Base-by-base conservation (phyloP, 2,797 vertebrate genomes). In the Gymnoscopelus braueri region DNA sequence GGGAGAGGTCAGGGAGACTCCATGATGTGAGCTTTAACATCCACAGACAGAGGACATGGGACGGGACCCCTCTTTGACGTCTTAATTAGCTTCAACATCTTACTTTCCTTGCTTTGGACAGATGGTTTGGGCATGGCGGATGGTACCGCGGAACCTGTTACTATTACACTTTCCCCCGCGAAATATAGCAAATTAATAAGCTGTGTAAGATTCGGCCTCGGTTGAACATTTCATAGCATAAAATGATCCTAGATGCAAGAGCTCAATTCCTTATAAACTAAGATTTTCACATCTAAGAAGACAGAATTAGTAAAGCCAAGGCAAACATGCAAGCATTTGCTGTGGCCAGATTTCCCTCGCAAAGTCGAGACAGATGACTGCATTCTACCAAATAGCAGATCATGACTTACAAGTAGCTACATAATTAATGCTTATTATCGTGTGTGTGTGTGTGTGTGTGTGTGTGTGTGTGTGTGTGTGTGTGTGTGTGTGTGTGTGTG, bases 21-120 rank as follows among this genome's bases (percentile, higher is more conserved):
- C 91, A 93, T 93, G 90, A 92, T 88, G 87, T 91, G 91, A 93
- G 91, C 92, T 94, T 92, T 92, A 93, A 91, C 90, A 92, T 94
- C 92, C 89, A 94, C 93, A 93, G 75, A 89, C 81, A 76, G 84
- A 84, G 79, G 84, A 84, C 86, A 77, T 69, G 47, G 67, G 83
- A 91, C 74, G 82, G 85, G 82, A 84, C 86, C 78, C 59, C 78
- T 86, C 89, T 91, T 87, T 93, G 92, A 94, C 93, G 88, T 94
- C 92, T 94, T 93, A 92, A 93, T 95, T 93, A 91, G 90, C 80
- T 80, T 81, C 63, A 86, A 88, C 87, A 81, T 90, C 87, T 91
- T 78, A 87, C 82, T 89, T 79, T 75, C 67, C 69, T 19, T 74
- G 72, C 77, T 65, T 84, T 79, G 79, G 84, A 86, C 88, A 89